A percentile compares a stretch with the other conserved stretches of the same genome.
phyloP scores from a whole-genome alignment of 2,888 invertebrate genomes.

The Mimachlamys varia region DNA sequence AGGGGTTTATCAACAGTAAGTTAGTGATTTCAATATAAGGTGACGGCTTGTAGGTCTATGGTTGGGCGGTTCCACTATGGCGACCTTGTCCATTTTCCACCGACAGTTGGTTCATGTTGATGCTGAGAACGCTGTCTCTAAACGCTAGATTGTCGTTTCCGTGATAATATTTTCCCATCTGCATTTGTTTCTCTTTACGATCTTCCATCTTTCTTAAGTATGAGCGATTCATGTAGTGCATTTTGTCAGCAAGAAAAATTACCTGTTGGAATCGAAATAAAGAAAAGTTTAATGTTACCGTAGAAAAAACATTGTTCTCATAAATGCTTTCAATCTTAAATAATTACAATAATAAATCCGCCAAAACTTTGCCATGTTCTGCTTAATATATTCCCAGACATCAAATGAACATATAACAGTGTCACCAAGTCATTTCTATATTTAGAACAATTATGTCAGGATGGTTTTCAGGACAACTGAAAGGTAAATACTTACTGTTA shows the following conservation, averaged over 20 bases:
- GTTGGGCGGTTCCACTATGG: neutral
- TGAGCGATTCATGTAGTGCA: neutral
- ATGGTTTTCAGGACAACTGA: too few relatives aligned
- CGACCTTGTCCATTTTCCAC: neutral
- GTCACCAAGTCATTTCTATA: too few relatives aligned
- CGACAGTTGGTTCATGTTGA: neutral
- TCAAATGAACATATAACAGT: too few relatives aligned
- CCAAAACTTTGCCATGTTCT: too few relatives aligned
- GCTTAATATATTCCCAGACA: too few relatives aligned
- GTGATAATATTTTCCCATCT: neutral
- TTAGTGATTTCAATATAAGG: too few relatives aligned
- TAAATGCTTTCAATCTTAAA: too few relatives aligned
- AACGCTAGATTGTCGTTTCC: neutral
- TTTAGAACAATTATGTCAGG: too few relatives aligned
- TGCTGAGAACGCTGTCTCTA: neutral
- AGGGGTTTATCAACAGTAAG: too few relatives aligned
- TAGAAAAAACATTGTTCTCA: too few relatives aligned
- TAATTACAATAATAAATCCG: too few relatives aligned
- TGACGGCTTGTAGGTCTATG: neutral
- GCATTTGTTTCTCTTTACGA: neutral
- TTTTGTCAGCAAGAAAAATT: constrained; percentile 11
- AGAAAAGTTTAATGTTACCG: too few relatives aligned
- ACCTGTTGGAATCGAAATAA: neutral
- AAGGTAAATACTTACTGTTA: constrained; percentile 59
- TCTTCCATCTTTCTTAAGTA: constrained; percentile 13